Base-by-base conservation (phyloP, 2,888 invertebrate species). In the Synergus japonicus region DNA sequence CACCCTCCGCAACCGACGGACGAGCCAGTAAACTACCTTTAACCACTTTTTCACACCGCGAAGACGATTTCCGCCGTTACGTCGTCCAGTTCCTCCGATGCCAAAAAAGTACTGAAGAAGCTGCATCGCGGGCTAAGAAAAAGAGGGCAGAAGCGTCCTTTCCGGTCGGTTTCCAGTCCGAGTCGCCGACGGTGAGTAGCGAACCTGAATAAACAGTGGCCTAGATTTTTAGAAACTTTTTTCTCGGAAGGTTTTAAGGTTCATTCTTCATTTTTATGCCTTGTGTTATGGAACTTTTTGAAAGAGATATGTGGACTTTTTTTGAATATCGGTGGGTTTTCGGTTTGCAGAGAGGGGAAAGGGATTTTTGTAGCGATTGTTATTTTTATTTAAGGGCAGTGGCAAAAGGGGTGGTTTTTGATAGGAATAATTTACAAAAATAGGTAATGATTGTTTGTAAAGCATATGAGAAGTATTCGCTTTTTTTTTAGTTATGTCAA, bases 1-100 rank as follows among this genome's bases (percentile, higher is more conserved):
- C 83, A 81, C 73, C 79, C 79, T 80, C 81, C 79, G 82, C 80
- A 78, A 76, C 79, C 81, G 76, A 79, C 66, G 79, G 64, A 58
- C 49, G 58, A 73, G 54, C 41, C 54, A 73, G 65, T 73, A 58
- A 79, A 79, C 43, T 18, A 66, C 64, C 58, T 73, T 73, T n/a
- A 8, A 15, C 10, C 15, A 73, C 46, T 37, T 49, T 69, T 69
- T 18, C 54, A 54, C 37, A 41, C 12, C 73, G 73, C 73, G 73
- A 73, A n/a, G 41, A 73, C 73, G 73, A 58, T 37, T 54, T 37
- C 15, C 54, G 73, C 37, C n/a, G 49, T 73, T 73, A 10, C 41
- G 54, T 73, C 54, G 73, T 73, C 73, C 41, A 49, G 73, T 73
- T 58, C 37, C 29, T n/a, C 3, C 54, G 73, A 73, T 37, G 73